Conservation (phyloP, 2,113 vertebrate species). For the Otus sunia region DNA sequence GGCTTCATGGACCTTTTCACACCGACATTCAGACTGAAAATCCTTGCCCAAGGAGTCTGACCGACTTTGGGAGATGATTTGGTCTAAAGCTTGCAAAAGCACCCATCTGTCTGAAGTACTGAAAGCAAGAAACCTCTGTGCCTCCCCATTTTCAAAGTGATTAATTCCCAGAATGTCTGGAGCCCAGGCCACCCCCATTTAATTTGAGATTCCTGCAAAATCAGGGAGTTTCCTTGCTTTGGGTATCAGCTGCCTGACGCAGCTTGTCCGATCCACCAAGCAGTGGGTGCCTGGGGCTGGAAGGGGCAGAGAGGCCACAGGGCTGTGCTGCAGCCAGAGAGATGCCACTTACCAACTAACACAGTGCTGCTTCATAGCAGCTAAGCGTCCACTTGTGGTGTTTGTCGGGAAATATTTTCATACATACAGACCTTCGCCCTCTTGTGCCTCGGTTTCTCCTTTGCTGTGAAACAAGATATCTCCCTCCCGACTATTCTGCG, state of each 20-base stretch:
- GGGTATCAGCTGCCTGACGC: not conserved
- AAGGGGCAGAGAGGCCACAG: not conserved
- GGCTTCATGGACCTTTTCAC: not conserved
- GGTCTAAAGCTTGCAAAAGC: not conserved
- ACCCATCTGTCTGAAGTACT: not conserved
- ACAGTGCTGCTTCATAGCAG: not conserved
- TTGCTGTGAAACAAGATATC: not conserved
- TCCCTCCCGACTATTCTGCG: not conserved
- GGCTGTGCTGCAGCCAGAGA: not conserved
- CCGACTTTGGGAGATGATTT: not conserved
- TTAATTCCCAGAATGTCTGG: not conserved
- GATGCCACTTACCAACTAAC: rapidly evolving
- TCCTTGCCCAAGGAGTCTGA: not conserved
- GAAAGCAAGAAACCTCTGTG: not conserved
- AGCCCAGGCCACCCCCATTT: not conserved
- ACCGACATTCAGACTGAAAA: not conserved
- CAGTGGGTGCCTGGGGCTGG: not conserved
- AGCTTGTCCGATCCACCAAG: not conserved
- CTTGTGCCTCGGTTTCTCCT: not conserved
- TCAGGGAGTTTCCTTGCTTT: not conserved
- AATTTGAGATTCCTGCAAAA: not conserved
- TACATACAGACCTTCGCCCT: rapidly evolving
- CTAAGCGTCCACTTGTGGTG: not conserved
- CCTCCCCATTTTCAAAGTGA: not conserved
- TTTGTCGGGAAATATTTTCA: not conserved